Conservation (phyloP, 2,888 invertebrate species). For the Rutpela maculata region DNA sequence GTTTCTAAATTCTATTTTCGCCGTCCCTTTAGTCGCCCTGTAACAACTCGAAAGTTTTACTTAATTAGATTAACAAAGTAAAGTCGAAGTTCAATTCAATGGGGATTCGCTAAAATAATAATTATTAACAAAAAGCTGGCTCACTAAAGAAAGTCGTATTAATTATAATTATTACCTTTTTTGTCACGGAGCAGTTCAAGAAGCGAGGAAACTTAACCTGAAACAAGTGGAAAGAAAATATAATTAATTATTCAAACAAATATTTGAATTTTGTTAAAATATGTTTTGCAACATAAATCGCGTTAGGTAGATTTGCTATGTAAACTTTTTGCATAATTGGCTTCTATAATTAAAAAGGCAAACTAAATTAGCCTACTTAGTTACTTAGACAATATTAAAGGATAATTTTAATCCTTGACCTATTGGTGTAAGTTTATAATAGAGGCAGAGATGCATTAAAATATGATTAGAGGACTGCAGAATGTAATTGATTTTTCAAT, state of each 20-base stretch:
- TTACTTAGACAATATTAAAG: not conserved
- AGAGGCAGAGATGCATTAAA: too few relatives aligned
- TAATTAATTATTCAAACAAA: constrained; percentile 40
- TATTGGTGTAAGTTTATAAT: too few relatives aligned
- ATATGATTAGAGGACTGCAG: too few relatives aligned
- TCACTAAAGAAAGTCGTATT: constrained; percentile 19
- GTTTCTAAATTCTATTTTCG: not conserved
- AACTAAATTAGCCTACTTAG: not conserved
- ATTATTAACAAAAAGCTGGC: constrained; percentile 20
- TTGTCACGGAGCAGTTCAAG: constrained; percentile 16
- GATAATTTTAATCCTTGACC: not conserved
- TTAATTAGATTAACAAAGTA: constrained; percentile 3
- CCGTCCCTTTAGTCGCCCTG: not conserved
- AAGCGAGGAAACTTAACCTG: constrained; percentile 26
- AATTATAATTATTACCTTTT: constrained; percentile 39
- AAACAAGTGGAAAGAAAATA: constrained; percentile 33
- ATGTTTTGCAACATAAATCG: constrained; percentile 28
- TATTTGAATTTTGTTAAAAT: constrained; percentile 39
- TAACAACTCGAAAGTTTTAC: not conserved
- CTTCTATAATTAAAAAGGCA: constrained; percentile 32
- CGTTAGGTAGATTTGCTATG: constrained; percentile 29
- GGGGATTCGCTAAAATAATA: constrained; percentile 11
- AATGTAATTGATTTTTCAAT: too few relatives aligned
- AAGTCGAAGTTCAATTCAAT: not conserved
- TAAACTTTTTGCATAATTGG: constrained; percentile 26